These are phyloP conservation scores for Phrynosoma platyrhinos DNA, from an alignment of 2,113 vertebrate genomes.

Conservation along the genomic window DNA sequence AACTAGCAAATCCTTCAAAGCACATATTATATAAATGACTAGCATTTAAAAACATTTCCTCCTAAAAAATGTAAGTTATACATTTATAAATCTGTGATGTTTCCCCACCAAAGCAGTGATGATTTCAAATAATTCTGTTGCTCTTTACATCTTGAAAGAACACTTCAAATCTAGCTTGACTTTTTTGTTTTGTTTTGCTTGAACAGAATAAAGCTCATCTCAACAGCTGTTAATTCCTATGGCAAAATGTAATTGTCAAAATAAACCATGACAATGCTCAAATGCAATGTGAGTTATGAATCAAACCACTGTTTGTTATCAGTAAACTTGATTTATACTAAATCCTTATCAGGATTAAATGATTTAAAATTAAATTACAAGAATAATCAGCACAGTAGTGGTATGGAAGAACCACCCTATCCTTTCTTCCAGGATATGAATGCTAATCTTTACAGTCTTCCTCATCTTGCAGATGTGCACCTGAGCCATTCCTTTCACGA, in stretches of 20 bases:
- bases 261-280: conserved; percentile 71
- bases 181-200: conserved; percentile 63
- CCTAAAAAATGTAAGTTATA: conserved; percentile 86
- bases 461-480: conserved; percentile 75
- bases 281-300: conserved; percentile 72
- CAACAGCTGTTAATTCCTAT: conserved; percentile 68
- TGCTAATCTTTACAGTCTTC: conserved; percentile 76
- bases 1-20: conserved; percentile 86
- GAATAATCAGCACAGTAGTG: conserved; percentile 73
- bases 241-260: conserved; percentile 75
- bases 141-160: conserved; percentile 78
- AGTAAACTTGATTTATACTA: conserved; percentile 72
- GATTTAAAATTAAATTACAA: conserved; percentile 69
- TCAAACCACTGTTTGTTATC: conserved; percentile 71
- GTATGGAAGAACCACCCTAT: conserved; percentile 55
- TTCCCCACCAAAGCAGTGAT: conserved; percentile 77
- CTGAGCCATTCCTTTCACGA: conserved; percentile 78
- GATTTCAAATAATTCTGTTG: conserved; percentile 78
- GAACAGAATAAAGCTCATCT: conserved; percentile 77
- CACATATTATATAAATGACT: conserved; percentile 86
- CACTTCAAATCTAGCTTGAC: conserved; percentile 78
- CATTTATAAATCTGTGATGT: conserved; percentile 79
- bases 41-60: conserved; percentile 85
- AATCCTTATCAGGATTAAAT: conserved; percentile 57
- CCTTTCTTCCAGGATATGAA: conserved; percentile 75